Base-by-base conservation (phyloP, 2,113 vertebrate genomes). In the Desmodus rotundus region DNA sequence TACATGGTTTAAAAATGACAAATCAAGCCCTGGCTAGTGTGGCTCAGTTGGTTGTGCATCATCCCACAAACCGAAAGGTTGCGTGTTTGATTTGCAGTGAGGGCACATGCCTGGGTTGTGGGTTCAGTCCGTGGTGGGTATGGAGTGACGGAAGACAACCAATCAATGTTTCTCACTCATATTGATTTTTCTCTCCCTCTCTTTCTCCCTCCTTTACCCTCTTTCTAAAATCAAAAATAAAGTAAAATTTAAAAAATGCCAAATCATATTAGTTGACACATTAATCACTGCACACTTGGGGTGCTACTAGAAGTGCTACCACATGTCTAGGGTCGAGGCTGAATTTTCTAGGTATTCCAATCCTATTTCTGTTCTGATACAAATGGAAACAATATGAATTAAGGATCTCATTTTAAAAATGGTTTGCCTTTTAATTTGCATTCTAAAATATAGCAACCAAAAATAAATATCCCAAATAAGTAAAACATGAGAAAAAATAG, bases 361-460 rank as follows among this genome's bases (percentile, higher is more conserved):
- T 26, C 2, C 38, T 43, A 52, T 10, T 50, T 93, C 50, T 67
- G 5, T 94, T 61, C 58, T 56, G 17, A 58, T 74, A 70, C 47
- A 83, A 76, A 65, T 45, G 16, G n/a, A 89, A 94, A 41, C 6
- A 67, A 13, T 38, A 24, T 36, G 24, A 61, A 45, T 54, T 31
- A 76, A 90, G 38, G 24, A 77, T 73, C 38, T 36, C 58, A 89
- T 85, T 85, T 92, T 74, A 43, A 83, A 93, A 93, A 70, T 93
- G 33, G 28, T 74, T 94, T 94, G 17, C 41, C 22, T 83, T 88
- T 83, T 87, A 15, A 72, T 86, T 67, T 73, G 86, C 65, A 63
- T 89, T 92, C 63, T 81, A 91, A 87, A 94, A 41, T 33, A 81
- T 72, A 47, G 19, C 87, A 84, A 87, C n/a, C n/a, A 22, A 81